Base-by-base conservation (phyloP, 2,797 vertebrate species). In the Margarornis squamiger region DNA sequence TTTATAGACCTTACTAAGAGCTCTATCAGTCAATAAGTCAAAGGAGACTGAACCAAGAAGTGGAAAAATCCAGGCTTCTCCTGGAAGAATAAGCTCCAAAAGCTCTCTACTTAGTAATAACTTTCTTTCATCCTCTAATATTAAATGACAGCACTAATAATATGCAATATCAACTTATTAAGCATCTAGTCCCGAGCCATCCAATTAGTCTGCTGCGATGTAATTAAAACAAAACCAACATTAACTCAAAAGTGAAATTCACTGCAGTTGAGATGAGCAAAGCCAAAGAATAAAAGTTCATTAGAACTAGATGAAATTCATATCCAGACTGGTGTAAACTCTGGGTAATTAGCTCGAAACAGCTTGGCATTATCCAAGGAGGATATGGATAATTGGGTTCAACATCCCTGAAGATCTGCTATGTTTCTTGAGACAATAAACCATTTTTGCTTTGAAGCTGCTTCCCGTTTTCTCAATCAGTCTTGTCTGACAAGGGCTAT, bases 301-400 rank as follows among this genome's bases (percentile, higher is more conserved):
- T 97, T 97, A 97, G 82, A 95, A 94, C 58, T 61, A 88, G 88
- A 87, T 67, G 72, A 97, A 96, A 97, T 95, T 94, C 83, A 92
- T 93, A 96, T 73, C 95, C 95, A 95, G 88, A 96, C 86, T 97
- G 96, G 93, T 88, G 94, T 93, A 96, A 97, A 95, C 91, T 95
- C 95, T 83, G 89, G 62, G 75, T 96, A 97, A 97, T 97, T 97
- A 97, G 95, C 95, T 95, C 76, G 81, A 92, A 97, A 96, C 95
- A 97, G 92, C 91, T 92, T 96, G 94, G 95, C 81, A 92, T 95
- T 96, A 96, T 68, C 96, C 91, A 92, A 95, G 79, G 95, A 96
- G 96, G 91, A 94, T 97, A 97, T 71, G 86, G 95, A 83, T 97
- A 97, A 97, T 97, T 97, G 95, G 91, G 93, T 97, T 97, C 97